A percentile compares a stretch with the other conserved stretches of the same genome.
Evolutionary conservation across 2,888 invertebrate species (phyloP).

Genomic region (Phasia obesa): DNA sequence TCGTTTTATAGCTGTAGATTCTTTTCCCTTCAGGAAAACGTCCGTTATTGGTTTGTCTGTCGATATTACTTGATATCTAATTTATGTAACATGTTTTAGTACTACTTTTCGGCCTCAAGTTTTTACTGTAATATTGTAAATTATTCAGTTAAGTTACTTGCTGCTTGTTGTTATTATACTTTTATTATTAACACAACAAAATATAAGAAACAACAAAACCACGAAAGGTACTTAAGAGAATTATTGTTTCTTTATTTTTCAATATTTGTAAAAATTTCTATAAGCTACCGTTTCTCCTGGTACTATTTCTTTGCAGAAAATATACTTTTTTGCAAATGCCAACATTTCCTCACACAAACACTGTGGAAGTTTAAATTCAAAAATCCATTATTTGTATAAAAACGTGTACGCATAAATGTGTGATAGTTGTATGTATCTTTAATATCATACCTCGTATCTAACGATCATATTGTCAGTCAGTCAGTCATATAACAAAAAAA

Average conservation of each 20-base stretch:
- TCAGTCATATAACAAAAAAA: constrained; percentile 33
- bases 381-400: constrained; percentile 18
- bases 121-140: constrained; percentile 13
- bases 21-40: constrained; percentile 29
- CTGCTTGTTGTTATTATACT: constrained; percentile 41
- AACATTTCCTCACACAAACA: constrained; percentile 51
- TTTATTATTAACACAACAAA: constrained; percentile 1
- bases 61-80: constrained; percentile 31
- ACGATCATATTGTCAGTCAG: constrained; percentile 47
- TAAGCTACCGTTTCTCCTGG: constrained; percentile 4
- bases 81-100: constrained; percentile 48
- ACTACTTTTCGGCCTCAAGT: constrained; percentile 3
- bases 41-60: constrained; percentile 2
- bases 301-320: constrained; percentile 45
- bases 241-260: constrained; percentile 39
- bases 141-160: background rate
- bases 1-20: constrained; percentile 20
- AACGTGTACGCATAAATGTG: constrained; percentile 11
- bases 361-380: constrained; percentile 22
- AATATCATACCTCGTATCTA: constrained; percentile 47
- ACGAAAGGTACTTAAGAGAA: constrained; percentile 18
- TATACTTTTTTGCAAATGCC: constrained; percentile 6
- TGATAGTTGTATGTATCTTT: constrained; percentile 21
- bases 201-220: background rate
- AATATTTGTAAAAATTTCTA: background rate